A percentile compares a stretch with the other conserved stretches of the same genome.
phyloP scores from a whole-genome alignment of 2,113 vertebrate genomes.

The Gymnogyps californianus region DNA sequence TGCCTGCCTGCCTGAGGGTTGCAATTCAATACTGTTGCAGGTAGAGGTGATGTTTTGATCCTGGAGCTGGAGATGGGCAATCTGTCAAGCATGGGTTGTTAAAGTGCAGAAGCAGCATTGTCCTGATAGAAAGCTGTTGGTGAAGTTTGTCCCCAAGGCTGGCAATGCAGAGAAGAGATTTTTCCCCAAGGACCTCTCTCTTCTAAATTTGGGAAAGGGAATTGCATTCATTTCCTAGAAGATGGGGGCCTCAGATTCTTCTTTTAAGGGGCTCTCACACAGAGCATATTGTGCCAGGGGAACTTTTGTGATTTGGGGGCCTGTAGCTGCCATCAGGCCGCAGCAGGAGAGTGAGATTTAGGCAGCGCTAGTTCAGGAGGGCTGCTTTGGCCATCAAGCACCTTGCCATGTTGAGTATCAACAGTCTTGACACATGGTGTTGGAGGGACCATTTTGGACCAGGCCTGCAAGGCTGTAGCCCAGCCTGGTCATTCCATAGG shows the following conservation, averaged over 20 bases:
- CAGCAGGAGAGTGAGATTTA: neutral
- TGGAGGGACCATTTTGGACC: neutral
- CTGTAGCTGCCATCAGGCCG: accelerated
- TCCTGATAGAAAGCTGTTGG: neutral
- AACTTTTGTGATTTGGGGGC: neutral
- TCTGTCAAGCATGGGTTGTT: neutral
- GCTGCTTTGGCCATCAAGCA: neutral
- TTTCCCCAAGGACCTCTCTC: neutral
- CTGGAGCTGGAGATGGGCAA: neutral
- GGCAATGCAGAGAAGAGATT: accelerated
- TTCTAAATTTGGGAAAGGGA: neutral
- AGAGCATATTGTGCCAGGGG: accelerated
- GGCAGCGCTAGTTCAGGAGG: neutral
- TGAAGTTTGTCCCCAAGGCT: neutral
- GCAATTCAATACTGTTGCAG: neutral
- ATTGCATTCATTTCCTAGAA: neutral
- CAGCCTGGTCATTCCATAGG: neutral
- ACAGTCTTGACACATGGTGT: neutral
- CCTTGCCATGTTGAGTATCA: neutral
- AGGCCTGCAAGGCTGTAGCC: neutral
- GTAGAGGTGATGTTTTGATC: neutral
- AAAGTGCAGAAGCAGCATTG: neutral
- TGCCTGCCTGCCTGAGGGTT: neutral
- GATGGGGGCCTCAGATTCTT: neutral
- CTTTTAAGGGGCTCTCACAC: neutral